Evolutionary conservation across 2,113 vertebrate species (phyloP), one percentile per base, ranked within the genome.

Genomic region (Podiceps cristatus): DNA sequence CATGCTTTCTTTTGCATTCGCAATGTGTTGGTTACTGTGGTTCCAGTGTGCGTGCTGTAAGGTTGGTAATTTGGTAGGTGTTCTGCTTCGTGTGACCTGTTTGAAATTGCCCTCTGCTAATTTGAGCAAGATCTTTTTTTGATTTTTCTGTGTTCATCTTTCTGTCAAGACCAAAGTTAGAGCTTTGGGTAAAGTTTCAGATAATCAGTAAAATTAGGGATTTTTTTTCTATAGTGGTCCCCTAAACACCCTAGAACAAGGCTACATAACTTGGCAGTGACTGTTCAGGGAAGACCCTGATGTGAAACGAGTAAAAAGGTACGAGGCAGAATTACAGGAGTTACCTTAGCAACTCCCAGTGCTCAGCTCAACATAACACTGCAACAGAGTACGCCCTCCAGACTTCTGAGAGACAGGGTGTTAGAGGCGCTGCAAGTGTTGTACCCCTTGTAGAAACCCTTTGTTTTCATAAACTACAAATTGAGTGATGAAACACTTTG

Each of bases 1-100:
- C 49, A 1, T 82, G 49, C 52, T 91, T 93, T 79, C 69, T 90
- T 93, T 60, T 72, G 73, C 60, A 47, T 96, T 85, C 96, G 81
- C 87, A 55, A 79, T 72, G 84, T 80, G 74, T 91, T 11, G 12
- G 77, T 87, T 84, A 18, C 52, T 64, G 87, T 81, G 53, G 8
- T 84, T 89, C 64, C 83, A 71, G 0, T 6, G 73, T n/a, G 76
- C 94, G 80, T 37, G 15, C 44, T 63, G 28, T 55, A 29, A 77
- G 60, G 64, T 87, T 80, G 82, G 40, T 63, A 47, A 56, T 63
- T 66, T 77, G 47, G 27, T 17, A 52, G 13, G 1, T 86, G 59
- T 83, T 91, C 80, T 78, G 37, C 42, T 88, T 88, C 49, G 3
- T 5, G 25, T 79, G 58, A 53, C 55, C 35, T 77, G n/a, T 63